Base-by-base conservation (phyloP, 2,113 vertebrate species). In the Rhynchomys soricoides region DNA sequence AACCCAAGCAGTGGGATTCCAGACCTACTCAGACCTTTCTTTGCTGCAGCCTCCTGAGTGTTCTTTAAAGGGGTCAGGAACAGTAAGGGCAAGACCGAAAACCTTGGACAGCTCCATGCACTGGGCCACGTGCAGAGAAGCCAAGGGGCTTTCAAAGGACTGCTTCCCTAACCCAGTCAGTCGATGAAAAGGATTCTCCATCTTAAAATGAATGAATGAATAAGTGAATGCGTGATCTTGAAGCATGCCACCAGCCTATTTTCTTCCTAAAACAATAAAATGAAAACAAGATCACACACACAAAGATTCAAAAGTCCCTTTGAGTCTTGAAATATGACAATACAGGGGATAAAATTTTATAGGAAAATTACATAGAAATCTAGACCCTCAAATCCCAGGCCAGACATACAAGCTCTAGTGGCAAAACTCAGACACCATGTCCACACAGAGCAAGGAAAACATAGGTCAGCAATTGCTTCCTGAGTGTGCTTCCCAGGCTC, bases 71-170 rank as follows among this genome's bases (percentile, higher is more conserved):
- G 34, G 48, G 15, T 57, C 29, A 31, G 75, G 62, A 91, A 59
- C 17, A 89, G 26, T 31, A 83, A 66, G 34, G 43, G 12, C 64
- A 82, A 81, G 81, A 94, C 81, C 48, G 48, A 34, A 37, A 93
- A 97, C 97, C 98, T 97, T 98, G 97, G 98, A 98, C 97, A 98
- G 98, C 97, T 96, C 96, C 97, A 75, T 0, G 34, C 45, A 34
- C 73, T 19, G 64, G 48, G n/a, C 34, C 15, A 1, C 3, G 24
- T 29, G 11, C 48, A 50, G 77, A 57, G 68, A 85, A 94, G 70
- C 2, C 40, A 31, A 55, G 86, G 66, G 31, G 50, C 83, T 24
- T 57, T 34, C 17, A 26, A 89, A 48, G 1, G 34, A 55, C 8
- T 5, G 4, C 55, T 83, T 83, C 34, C 34, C 45, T 45, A 64